A percentile compares a stretch with the other conserved stretches of the same genome.
Conservation (phyloP, 2,113 vertebrate genomes). For the Albula goreensis region DNA sequence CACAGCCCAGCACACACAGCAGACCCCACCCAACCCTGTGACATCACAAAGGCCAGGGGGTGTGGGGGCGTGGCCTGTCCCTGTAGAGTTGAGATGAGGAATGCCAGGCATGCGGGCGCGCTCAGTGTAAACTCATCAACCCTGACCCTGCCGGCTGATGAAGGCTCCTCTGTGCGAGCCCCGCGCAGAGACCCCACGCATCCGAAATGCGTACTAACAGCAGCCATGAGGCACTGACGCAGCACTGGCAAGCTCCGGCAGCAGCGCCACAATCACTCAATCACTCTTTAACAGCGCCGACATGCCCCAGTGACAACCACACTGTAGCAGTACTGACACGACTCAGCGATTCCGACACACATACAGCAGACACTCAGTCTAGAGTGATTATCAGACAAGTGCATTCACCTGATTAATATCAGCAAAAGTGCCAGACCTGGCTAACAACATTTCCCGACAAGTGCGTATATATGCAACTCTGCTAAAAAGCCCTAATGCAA, state of each 20-base stretch:
- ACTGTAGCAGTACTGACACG: neutral
- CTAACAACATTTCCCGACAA: too few relatives aligned
- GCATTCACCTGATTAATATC: too few relatives aligned
- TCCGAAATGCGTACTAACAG: too few relatives aligned
- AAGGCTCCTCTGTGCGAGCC: neutral
- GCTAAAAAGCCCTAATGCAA: too few relatives aligned
- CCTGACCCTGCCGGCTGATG: neutral
- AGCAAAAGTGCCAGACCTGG: too few relatives aligned
- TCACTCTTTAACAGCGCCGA: too few relatives aligned
- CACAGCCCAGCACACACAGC: neutral
- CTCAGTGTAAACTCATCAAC: neutral
- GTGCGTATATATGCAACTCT: too few relatives aligned
- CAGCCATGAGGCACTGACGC: neutral
- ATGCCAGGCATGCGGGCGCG: neutral
- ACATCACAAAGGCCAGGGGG: neutral
- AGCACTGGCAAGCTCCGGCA: neutral
- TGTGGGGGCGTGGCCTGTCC: neutral
- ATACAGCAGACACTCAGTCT: too few relatives aligned
- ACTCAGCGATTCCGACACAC: too few relatives aligned
- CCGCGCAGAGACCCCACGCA: neutral
- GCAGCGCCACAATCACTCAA: neutral
- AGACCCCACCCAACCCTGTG: neutral
- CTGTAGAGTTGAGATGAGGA: neutral
- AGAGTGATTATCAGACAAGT: too few relatives aligned
- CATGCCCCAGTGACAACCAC: neutral